A percentile compares a stretch with the other conserved stretches of the same genome.
Conservation (phyloP, 2,888 invertebrate species). For the Phaedon cochleariae region DNA sequence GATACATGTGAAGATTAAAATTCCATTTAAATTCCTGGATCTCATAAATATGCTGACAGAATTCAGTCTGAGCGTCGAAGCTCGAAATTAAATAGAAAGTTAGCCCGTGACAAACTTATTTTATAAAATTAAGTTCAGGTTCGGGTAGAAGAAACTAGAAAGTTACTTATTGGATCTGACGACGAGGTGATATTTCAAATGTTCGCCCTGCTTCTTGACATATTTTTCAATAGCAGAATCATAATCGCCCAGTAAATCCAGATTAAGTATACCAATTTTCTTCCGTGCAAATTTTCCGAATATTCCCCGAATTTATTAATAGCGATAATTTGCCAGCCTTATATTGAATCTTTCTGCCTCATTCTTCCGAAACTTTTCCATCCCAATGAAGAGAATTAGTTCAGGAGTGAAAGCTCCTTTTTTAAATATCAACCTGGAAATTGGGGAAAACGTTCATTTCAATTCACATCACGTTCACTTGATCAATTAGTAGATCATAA, state of each 20-base stretch:
- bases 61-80: not conserved
- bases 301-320: not conserved
- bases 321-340: not conserved
- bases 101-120: not conserved
- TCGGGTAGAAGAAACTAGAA: not conserved
- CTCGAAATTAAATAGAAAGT: not conserved
- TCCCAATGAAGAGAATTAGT: not conserved
- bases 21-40: too few relatives aligned
- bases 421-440: not conserved
- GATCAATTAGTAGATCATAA: too few relatives aligned
- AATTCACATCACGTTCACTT: too few relatives aligned
- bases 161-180: not conserved
- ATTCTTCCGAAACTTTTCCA: not conserved
- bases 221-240: slow-evolving; percentile 13
- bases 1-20: too few relatives aligned
- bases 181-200: not conserved
- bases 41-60: not conserved
- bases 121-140: not conserved
- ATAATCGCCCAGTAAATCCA: slow-evolving; percentile 5
- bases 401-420: not conserved
- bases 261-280: slow-evolving; percentile 18
- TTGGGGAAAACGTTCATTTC: not conserved
- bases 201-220: not conserved
- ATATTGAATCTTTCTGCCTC: slow-evolving; percentile 4
- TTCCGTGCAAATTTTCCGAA: slow-evolving; percentile 3